A percentile compares a stretch with the other conserved stretches of the same genome.
Evolutionary conservation across 1,140 invertebrate species (phyloP).

Genomic region (Papilio helenus): DNA sequence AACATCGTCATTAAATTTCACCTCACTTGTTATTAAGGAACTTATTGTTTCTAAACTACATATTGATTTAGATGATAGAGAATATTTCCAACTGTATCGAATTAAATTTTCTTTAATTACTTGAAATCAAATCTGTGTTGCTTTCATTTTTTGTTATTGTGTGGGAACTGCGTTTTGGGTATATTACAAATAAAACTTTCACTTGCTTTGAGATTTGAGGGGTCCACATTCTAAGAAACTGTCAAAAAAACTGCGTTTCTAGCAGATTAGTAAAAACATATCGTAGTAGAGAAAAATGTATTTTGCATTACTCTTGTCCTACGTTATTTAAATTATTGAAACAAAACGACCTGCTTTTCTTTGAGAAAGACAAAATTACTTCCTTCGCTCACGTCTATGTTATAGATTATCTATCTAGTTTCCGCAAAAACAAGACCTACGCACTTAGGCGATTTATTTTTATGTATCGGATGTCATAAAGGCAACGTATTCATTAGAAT

Average conservation of each 20-base stretch:
- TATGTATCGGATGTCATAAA: neutral
- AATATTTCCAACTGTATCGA: slow-evolving; percentile 17
- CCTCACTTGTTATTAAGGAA: slow-evolving; percentile 26
- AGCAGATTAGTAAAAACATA: too few species aligned
- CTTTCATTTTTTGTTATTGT: slow-evolving; percentile 20
- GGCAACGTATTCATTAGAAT: neutral
- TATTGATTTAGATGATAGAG: slow-evolving; percentile 19
- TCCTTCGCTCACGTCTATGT: neutral
- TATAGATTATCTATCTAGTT: neutral
- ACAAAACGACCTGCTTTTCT: neutral
- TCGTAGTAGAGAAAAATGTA: too few species aligned
- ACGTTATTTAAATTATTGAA: neutral
- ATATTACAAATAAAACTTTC: neutral
- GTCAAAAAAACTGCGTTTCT: too few species aligned
- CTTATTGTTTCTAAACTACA: neutral
- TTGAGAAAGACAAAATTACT: slow-evolving; percentile 12
- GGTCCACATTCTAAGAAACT: too few species aligned
- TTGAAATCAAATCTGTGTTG: slow-evolving; percentile 11
- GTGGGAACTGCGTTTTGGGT: neutral
- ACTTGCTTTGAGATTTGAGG: neutral
- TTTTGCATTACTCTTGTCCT: too few species aligned
- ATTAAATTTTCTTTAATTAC: slow-evolving; percentile 23
- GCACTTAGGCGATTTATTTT: slow-evolving; percentile 11
- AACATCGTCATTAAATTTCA: slow-evolving; percentile 38
- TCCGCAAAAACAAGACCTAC: slow-evolving; percentile 10